A percentile compares a stretch with the other conserved stretches of the same genome.
Evolutionary conservation across 2,797 vertebrate genomes (phyloP).

Genomic region (Tapera naevia): DNA sequence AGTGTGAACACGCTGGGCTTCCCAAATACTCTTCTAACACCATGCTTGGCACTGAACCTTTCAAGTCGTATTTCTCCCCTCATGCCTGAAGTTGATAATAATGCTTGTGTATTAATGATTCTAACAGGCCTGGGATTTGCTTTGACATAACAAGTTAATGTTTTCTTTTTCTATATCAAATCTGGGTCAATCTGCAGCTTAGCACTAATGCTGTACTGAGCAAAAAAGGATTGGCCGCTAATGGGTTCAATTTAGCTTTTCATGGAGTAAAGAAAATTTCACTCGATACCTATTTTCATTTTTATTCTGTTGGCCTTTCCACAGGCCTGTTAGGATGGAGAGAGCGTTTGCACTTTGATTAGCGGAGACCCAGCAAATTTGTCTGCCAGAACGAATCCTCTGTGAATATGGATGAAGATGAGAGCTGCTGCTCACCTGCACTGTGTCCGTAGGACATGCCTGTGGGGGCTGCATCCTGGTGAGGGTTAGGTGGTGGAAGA

Average conservation of each 20-base stretch:
- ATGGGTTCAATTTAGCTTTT: conserved; percentile 69
- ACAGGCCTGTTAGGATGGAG: not conserved
- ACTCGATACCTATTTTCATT: conserved; percentile 57
- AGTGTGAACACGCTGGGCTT: not conserved
- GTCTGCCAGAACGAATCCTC: not conserved
- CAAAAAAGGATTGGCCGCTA: conserved; percentile 54
- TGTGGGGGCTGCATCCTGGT: not conserved
- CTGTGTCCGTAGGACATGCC: not conserved
- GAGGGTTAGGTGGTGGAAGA: not conserved
- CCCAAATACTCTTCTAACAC: not conserved
- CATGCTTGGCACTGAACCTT: not conserved
- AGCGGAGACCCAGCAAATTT: not conserved
- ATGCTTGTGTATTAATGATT: conserved; percentile 52
- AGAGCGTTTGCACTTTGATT: not conserved
- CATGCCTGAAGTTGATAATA: not conserved
- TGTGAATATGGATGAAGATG: not conserved
- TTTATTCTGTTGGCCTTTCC: conserved; percentile 50
- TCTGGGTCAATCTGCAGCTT: conserved; percentile 65
- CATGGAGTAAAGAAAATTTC: conserved; percentile 45
- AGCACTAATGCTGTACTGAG: conserved; percentile 48
- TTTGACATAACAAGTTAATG: conserved; percentile 54
- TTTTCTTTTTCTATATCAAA: conserved; percentile 59
- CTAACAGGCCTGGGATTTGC: conserved; percentile 51
- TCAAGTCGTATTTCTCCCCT: not conserved
- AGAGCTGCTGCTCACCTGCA: not conserved